Base-by-base conservation (phyloP, 2,113 vertebrate species). In the Arenaria interpres region DNA sequence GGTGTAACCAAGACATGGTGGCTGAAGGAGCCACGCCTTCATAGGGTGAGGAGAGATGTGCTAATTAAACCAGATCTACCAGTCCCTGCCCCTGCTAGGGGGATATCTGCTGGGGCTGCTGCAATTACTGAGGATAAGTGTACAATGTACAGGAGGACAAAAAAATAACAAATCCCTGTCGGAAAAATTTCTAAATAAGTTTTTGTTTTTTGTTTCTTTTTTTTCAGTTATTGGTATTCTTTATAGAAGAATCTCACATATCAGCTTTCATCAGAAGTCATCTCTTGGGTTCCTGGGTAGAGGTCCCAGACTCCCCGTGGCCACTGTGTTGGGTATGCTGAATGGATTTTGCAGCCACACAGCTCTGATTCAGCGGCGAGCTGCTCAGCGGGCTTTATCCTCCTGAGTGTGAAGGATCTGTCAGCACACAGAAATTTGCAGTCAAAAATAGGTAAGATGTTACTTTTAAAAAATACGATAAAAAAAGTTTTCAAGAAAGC, bases 361-460 rank as follows among this genome's bases (percentile, higher is more conserved):
- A 33, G 11, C 9, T 35, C 8, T 1, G 4, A 28, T 22, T 56
- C 24, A 32, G 54, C 1, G 2, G 25, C 0, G 2, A 90, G 37
- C n/a, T 69, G 37, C 64, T 77, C 59, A 62, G 64, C 35, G 51
- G 35, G 22, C 35, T 67, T 73, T 48, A 25, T 78, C 14, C 30
- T 79, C 43, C 37, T 2, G 8, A 53, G 43, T 0, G 0, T 24
- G 19, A 71, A 68, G 43, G 37, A 69, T 68, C 17, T 64, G n/a
- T 54, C 48, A 57, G 25, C 32, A 45, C 12, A 25, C 10, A 27
- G 9, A 66, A 69, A 64, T n/a, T 45, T 75, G 43, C 24, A 39
- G 23, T 54, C 24, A 33, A 51, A 53, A 59, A 41, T 8, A 37
- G 78, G 9, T 19, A 64, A 71, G 50, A 56, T 27, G 27, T 16